Evolutionary conservation across 2,113 vertebrate genomes (phyloP), one percentile per base, ranked within the genome.

Genomic region (Alosa alosa): DNA sequence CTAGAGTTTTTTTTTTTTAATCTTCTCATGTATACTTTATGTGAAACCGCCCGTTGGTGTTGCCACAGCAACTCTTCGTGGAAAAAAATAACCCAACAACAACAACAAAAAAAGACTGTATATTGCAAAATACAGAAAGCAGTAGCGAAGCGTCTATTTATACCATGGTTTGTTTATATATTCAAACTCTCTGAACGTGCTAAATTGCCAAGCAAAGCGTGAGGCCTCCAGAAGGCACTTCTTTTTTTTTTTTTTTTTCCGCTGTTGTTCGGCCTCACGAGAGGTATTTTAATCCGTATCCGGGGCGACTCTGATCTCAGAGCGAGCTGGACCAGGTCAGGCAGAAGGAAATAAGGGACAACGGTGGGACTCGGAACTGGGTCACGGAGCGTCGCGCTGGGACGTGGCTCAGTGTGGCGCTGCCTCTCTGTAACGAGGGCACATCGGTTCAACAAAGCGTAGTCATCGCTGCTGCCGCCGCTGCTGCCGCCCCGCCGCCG

Each of bases 321-420:
- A 31, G 31, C 31, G 31, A 11, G 8, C 64, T 13, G 20, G 6
- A 89, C 86, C 90, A 88, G 92, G 93, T 92, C 92, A 91, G 88
- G 91, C 85, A 22, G 87, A 92, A 91, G 86, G 25, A 13, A 93
- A 92, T 0, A 87, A 91, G 52, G 94, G 92, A 91, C 91, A 90
- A 87, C 60, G 83, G 88, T 87, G 89, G 87, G 11, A 25, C 89
- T 92, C 88, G 87, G 83, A 94, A 91, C 22, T 91, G 87, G 92
- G 92, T 89, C 89, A 83, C 25, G 9, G 64, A 72, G 60, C 9
- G 25, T 11, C 31, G 25, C 22, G 25, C 64, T 10, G 64, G 64
- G 64, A 72, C 64, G 7, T 4, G 31, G 4, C n/a, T 31, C 3
- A 5, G 25, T 36, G 64, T 11, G 20, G 8, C 10, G n/a, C 25